These are phyloP conservation scores for Podargus strigoides DNA, from an alignment of 2,797 vertebrate species.

Conservation along the genomic window DNA sequence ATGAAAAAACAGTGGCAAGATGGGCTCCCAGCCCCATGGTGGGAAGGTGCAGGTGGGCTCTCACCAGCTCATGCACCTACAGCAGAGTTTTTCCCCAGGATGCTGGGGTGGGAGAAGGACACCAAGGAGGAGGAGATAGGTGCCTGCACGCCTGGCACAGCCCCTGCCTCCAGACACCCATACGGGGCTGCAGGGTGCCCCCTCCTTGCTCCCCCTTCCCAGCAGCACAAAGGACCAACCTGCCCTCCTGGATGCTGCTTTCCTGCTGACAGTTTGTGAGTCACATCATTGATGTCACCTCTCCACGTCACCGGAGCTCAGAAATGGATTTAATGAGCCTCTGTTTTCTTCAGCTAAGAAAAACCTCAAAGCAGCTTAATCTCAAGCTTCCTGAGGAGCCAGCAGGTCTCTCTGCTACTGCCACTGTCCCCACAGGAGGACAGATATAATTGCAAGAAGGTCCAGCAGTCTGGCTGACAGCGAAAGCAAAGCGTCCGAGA, in stretches of 20 bases:
- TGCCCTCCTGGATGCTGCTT: background rate
- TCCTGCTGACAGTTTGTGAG: background rate
- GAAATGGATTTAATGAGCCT: conserved; percentile 31
- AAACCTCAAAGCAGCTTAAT: background rate
- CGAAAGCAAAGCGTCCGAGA: background rate
- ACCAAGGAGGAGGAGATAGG: background rate
- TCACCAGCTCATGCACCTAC: background rate
- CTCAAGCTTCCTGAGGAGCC: background rate
- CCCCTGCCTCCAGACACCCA: background rate
- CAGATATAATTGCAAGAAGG: background rate
- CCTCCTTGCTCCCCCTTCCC: background rate
- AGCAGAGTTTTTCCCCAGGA: background rate
- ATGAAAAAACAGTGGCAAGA: fast-evolving
- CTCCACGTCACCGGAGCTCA: fast-evolving
- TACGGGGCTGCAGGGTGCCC: background rate
- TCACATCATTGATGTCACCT: conserved; percentile 28
- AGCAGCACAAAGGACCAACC: background rate
- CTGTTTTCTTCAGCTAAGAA: conserved; percentile 12
- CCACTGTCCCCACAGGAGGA: background rate
- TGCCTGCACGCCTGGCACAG: background rate
- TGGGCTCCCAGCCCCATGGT: background rate
- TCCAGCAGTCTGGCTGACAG: background rate
- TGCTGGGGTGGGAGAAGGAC: fast-evolving
- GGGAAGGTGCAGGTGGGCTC: background rate
- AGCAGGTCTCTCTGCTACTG: background rate